phyloP scores from a whole-genome alignment of 1,140 invertebrate species.

The Macrobrachium nipponense region DNA sequence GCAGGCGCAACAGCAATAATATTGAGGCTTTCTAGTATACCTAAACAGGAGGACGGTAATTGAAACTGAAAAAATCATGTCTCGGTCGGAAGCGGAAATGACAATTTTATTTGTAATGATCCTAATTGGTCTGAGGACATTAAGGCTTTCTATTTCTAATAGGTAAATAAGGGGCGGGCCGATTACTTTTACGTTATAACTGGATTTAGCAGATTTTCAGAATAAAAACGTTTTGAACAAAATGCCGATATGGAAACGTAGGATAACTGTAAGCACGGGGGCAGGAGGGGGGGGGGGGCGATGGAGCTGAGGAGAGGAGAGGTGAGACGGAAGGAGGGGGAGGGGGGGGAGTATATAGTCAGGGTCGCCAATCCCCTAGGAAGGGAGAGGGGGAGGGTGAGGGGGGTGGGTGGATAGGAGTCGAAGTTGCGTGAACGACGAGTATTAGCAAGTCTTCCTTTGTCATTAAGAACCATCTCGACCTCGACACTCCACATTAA shows the following conservation, averaged over 20 bases:
- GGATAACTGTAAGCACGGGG: neutral
- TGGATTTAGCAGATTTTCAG: neutral
- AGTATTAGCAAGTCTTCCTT: constrained; percentile 14
- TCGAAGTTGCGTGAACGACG: neutral
- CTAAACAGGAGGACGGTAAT: too few species aligned
- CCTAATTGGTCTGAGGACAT: too few species aligned
- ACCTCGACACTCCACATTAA: constrained; percentile 1
- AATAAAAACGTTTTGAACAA: neutral
- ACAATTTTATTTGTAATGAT: too few species aligned
- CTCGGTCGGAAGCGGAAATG: too few species aligned
- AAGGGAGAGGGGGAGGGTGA: constrained; percentile 6
- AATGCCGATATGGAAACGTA: neutral
- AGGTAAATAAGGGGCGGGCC: too few species aligned
- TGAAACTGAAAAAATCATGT: too few species aligned
- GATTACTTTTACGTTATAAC: too few species aligned
- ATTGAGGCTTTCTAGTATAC: too few species aligned
- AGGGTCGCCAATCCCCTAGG: neutral
- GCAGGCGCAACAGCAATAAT: too few species aligned
- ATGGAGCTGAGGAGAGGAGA: neutral
- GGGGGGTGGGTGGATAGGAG: neutral
- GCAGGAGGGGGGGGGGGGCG: neutral
- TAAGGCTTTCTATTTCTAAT: too few species aligned
- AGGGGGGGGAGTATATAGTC: neutral
- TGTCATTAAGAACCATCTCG: neutral
- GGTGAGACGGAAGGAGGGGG: neutral